phyloP scores from a whole-genome alignment of 2,113 vertebrate species.

The Brachyhypopomus occidentalis region DNA sequence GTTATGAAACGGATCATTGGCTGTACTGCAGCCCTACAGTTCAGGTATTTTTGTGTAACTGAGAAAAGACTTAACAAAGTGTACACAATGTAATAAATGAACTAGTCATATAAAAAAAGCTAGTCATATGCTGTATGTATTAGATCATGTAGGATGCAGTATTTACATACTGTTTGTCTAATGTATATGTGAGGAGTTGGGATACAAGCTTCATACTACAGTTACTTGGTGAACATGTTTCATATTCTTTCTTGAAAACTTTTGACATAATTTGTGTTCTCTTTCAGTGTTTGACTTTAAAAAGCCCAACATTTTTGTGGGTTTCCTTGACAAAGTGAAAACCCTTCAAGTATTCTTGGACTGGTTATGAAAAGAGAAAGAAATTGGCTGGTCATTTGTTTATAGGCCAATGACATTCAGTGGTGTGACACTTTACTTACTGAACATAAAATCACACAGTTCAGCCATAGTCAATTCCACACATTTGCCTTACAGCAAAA shows the following conservation, averaged over 20 bases:
- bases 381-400: background rate
- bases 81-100: background rate
- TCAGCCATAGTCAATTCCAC: background rate
- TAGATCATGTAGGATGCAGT: too few relatives aligned
- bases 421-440: background rate
- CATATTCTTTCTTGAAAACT: background rate
- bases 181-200: too few relatives aligned
- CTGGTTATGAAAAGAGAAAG: constrained; percentile 20
- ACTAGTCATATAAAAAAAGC: too few relatives aligned
- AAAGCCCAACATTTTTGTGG: constrained; percentile 43
- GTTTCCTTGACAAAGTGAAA: constrained; percentile 48
- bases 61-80: constrained; percentile 4
- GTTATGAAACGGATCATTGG: constrained; percentile 6
- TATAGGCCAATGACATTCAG: background rate
- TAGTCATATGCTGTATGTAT: too few relatives aligned
- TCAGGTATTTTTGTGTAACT: constrained; percentile 1
- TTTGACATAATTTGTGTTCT: background rate
- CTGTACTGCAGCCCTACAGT: background rate
- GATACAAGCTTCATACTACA: too few relatives aligned
- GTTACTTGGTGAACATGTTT: background rate
- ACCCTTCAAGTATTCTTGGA: constrained; percentile 55
- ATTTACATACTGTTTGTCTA: too few relatives aligned
- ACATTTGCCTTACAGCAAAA: background rate
- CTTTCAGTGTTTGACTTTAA: background rate
- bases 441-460: background rate